Evolutionary conservation across 2,797 vertebrate genomes (phyloP).

Genomic region (Acanthurus leucopareius): DNA sequence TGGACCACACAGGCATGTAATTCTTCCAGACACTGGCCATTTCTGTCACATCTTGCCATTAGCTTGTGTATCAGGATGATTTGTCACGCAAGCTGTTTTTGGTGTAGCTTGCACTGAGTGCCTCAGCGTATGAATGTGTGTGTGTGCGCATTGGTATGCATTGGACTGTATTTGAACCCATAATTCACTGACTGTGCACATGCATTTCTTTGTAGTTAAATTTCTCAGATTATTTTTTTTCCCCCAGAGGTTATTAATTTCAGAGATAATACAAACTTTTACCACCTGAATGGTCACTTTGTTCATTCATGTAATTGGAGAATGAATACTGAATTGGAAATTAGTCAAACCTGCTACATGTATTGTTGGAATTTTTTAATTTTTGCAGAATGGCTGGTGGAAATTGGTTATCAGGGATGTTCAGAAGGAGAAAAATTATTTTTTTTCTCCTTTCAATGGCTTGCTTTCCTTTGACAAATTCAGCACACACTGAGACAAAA

Average conservation of each 20-base stretch:
- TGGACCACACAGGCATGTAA: conserved; percentile 54
- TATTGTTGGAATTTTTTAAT: conserved; percentile 19
- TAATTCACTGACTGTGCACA: conserved; percentile 25
- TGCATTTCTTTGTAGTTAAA: conserved; percentile 35
- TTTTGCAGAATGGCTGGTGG: conserved; percentile 19
- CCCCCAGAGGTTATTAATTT: conserved; percentile 50
- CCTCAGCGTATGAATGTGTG: background rate
- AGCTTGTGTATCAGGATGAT: conserved; percentile 57
- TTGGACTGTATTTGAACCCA: conserved; percentile 21
- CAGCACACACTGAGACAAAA: conserved; percentile 1
- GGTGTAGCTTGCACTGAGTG: background rate
- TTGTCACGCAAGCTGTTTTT: conserved; percentile 41
- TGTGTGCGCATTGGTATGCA: conserved; percentile 7
- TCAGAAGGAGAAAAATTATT: background rate
- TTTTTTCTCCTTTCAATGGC: background rate
- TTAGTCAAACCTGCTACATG: conserved; percentile 44
- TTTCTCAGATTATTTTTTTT: conserved; percentile 28
- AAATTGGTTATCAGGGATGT: background rate
- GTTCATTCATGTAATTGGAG: conserved; percentile 34
- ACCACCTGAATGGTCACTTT: conserved; percentile 53
- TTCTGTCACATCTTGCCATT: conserved; percentile 69
- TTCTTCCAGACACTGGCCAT: conserved; percentile 57
- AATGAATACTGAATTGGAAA: conserved; percentile 44
- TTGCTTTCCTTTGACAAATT: conserved; percentile 15
- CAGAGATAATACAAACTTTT: conserved; percentile 34